Base-by-base conservation (phyloP, 2,113 vertebrate genomes). In the Hystrix cristata region DNA sequence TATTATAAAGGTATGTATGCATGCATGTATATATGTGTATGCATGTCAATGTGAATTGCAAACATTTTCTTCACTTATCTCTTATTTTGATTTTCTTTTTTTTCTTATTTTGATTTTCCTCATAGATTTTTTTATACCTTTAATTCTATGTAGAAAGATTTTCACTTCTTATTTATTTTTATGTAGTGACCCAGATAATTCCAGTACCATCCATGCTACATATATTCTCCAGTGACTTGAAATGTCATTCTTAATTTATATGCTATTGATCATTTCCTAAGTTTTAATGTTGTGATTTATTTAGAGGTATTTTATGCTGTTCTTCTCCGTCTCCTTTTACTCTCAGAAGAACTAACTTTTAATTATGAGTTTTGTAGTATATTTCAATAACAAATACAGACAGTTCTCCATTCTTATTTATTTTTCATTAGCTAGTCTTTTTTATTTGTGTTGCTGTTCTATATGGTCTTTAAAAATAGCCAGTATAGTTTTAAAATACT, bases 51-150 rank as follows among this genome's bases (percentile, higher is more conserved):
- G 21, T 9, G 5, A 55, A 31, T 89, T 85, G 34, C 31, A 85
- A 76, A 25, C 57, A 74, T 78, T 67, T 81, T 19, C 55, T 12
- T 34, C 13, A 31, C 59, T 91, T 86, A 23, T 57, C 14, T 94
- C 67, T 86, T 55, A 34, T 59, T 51, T 97, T 95, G 19, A 95
- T 18, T 83, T 62, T 92, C 6, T 38, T 38, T 38, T 38, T 38
- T 38, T 38, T 94, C 67, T 86, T 55, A 34, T 59, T 51, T 97
- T 95, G 19, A 95, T 18, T 83, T 62, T 92, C 6, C 21, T 90
- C 21, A 27, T 78, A 18, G 48, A 72, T 3, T 46, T 81, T 46
- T 87, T 81, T 43, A 7, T 7, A 15, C 5, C 25, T 82, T 91
- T 72, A 74, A 53, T 43, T 93, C 8, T 90, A 31, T 84, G 2